These are phyloP conservation scores for Calameuta idolon DNA, from an alignment of 2,888 invertebrate genomes.

Conservation along the genomic window DNA sequence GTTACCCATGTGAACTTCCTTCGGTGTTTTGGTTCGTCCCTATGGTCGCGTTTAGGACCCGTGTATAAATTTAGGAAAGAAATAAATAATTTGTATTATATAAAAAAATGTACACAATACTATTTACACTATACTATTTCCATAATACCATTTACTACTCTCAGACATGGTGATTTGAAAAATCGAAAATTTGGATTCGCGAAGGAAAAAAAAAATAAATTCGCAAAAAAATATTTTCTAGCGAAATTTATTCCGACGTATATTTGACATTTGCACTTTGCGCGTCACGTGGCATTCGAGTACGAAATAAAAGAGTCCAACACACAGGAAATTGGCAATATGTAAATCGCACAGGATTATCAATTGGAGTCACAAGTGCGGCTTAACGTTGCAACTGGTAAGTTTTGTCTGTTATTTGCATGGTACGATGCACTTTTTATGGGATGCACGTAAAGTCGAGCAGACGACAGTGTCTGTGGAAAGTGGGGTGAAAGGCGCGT, in stretches of 20 bases:
- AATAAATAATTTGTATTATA: slow-evolving; percentile 27
- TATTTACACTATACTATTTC: too few species aligned
- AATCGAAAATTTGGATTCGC: background rate
- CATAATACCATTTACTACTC: too few species aligned
- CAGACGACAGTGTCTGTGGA: background rate
- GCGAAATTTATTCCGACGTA: background rate
- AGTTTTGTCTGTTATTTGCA: slow-evolving; percentile 5
- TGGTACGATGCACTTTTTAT: slow-evolving; percentile 19
- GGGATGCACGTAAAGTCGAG: background rate
- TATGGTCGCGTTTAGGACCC: slow-evolving; percentile 28
- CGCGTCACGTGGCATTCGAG: background rate
- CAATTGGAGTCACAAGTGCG: background rate
- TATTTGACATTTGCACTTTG: background rate
- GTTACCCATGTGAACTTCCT: slow-evolving; percentile 64
- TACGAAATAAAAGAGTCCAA: background rate
- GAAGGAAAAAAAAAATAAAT: background rate
- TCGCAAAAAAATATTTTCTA: background rate
- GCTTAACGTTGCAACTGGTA: background rate
- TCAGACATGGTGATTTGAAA: background rate
- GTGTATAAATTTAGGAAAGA: slow-evolving; percentile 12
- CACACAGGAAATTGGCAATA: background rate
- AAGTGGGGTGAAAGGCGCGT: background rate
- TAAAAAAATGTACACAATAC: slow-evolving; percentile 4
- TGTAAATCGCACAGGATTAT: background rate
- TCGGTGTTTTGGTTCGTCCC: slow-evolving; percentile 23